phyloP scores from a whole-genome alignment of 2,797 vertebrate genomes.

The Gambelia wislizenii region DNA sequence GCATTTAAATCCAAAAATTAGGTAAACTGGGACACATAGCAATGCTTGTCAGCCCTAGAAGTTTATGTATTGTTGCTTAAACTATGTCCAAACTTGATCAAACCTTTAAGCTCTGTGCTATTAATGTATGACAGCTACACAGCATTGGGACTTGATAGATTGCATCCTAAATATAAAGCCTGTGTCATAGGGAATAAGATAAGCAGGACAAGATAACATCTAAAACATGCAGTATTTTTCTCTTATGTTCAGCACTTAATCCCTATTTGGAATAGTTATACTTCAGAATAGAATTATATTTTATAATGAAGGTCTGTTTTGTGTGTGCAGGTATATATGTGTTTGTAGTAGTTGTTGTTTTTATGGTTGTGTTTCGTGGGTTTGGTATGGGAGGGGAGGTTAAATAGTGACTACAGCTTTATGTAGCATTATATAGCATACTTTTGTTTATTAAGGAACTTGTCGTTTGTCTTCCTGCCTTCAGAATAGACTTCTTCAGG shows the following conservation, averaged over 20 bases:
- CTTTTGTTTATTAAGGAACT: neutral
- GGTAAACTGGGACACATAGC: too few species aligned
- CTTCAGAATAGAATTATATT: neutral
- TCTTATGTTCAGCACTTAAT: neutral
- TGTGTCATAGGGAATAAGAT: conserved; percentile 7
- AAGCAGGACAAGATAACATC: neutral
- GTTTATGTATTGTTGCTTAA: neutral
- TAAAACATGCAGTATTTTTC: neutral
- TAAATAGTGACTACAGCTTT: too few species aligned
- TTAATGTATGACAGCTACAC: neutral
- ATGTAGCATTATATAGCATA: neutral
- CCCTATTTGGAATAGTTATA: neutral
- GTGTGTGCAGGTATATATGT: too few species aligned
- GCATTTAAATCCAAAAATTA: too few species aligned
- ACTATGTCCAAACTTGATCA: neutral
- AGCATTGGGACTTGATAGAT: neutral
- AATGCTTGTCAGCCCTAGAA: too few species aligned
- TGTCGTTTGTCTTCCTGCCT: neutral
- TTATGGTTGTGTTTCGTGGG: neutral
- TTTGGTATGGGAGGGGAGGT: too few species aligned
- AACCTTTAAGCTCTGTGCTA: neutral
- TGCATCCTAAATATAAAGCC: conserved; percentile 12
- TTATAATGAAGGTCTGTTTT: neutral
- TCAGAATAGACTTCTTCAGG: neutral
- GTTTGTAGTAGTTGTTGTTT: neutral